Conservation (phyloP, 2,113 vertebrate species). For the Cettia cetti region DNA sequence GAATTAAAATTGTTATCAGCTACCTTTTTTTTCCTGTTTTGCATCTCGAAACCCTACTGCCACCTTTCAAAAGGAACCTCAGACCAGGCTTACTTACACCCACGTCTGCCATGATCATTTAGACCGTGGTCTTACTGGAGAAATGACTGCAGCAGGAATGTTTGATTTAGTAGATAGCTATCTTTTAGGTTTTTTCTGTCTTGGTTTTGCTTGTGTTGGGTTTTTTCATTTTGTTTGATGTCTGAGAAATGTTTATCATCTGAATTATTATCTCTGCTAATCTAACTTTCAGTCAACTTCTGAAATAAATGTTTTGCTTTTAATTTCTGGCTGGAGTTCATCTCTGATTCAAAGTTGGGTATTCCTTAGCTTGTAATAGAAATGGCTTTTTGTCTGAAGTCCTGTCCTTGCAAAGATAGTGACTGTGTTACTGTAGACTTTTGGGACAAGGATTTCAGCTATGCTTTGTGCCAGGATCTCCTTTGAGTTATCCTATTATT, state of each 20-base stretch:
- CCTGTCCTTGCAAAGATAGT: not conserved
- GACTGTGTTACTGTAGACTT: not conserved
- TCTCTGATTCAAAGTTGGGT: not conserved
- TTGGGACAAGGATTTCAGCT: not conserved
- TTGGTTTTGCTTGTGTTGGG: not conserved
- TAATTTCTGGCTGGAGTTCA: not conserved
- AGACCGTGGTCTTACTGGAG: not conserved
- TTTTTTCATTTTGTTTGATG: not conserved
- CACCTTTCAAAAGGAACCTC: not conserved
- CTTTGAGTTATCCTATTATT: not conserved
- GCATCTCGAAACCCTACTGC: not conserved
- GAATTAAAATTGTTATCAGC: not conserved
- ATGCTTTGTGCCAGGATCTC: not conserved
- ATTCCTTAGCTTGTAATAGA: not conserved
- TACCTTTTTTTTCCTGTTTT: not conserved
- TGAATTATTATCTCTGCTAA: not conserved
- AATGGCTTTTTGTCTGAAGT: not conserved
- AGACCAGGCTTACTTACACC: not conserved
- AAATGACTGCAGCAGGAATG: not conserved
- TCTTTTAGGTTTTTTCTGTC: not conserved
- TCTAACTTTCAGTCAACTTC: not conserved
- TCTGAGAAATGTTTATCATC: constrained; percentile 17
- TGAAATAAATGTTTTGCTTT: not conserved
- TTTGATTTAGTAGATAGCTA: not conserved
- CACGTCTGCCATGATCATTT: not conserved